phyloP scores from a whole-genome alignment of 1,140 invertebrate species.

The Drosophila littoralis region DNA sequence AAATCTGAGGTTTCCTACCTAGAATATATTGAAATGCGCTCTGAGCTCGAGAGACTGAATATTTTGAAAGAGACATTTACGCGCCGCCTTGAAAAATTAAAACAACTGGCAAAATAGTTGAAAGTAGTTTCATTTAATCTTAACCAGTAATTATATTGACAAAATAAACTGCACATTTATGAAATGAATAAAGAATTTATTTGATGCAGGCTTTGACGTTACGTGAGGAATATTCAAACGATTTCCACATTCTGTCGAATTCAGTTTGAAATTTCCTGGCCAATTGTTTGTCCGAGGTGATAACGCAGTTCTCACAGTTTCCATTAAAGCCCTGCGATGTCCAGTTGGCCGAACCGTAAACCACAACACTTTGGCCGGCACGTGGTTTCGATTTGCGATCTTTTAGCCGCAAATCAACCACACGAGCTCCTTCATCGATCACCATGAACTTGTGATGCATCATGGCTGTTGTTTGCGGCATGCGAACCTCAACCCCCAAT shows the following conservation, averaged over 20 bases:
- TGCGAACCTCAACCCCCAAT: constrained; percentile 46
- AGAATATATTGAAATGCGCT: constrained; percentile 67
- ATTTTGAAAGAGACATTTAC: constrained; percentile 55
- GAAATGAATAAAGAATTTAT: neutral
- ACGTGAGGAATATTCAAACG: constrained; percentile 11
- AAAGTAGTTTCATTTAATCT: constrained; percentile 1
- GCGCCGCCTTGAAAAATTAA: constrained; percentile 54
- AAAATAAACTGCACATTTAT: constrained; percentile 4
- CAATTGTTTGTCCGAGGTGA: constrained; percentile 39
- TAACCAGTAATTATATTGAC: neutral
- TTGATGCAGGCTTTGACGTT: neutral
- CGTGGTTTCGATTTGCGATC: neutral
- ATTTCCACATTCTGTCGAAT: constrained; percentile 70
- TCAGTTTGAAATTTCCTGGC: constrained; percentile 45
- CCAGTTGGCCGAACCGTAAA: constrained; percentile 74
- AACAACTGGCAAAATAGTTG: constrained; percentile 63
- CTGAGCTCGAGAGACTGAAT: constrained; percentile 61
- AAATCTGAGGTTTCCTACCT: constrained; percentile 69
- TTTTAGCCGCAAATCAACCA: constrained; percentile 2
- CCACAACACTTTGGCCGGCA: constrained; percentile 8
- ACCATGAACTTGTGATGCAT: constrained; percentile 80
- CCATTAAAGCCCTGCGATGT: constrained; percentile 58
- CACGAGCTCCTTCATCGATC: constrained; percentile 50
- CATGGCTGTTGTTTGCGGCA: constrained; percentile 36
- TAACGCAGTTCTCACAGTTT: constrained; percentile 71